Base-by-base conservation (phyloP, 2,888 invertebrate genomes). In the Oxycera nigricornis region DNA sequence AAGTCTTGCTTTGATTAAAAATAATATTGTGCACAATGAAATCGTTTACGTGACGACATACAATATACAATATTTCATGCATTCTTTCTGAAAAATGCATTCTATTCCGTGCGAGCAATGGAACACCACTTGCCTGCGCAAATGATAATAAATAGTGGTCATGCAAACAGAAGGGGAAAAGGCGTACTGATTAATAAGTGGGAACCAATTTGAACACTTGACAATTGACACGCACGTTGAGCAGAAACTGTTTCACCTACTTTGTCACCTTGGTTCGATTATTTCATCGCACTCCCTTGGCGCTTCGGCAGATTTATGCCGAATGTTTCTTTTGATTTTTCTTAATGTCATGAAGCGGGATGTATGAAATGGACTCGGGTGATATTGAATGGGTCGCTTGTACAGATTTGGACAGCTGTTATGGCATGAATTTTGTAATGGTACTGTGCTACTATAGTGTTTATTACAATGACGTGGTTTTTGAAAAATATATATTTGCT, bases 331-430 rank as follows among this genome's bases (percentile, higher is more conserved):
- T 65, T 78, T 78, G 39, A 78, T 24, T 76, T 76, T 76, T 57
- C 78, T 67, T 52, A 76, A 39, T 17, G 78, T 78, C 76, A 78
- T 76, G 55, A 75, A 75, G 31, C 75, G 73, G 14, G 76, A 76
- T 20, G 76, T 73, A 67, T 76, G 77, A 68, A 65, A 76, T 24
- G 77, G 77, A 50, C 76, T 77, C 22, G 61, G 72, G 59, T 74
- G 67, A 61, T 35, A 30, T 30, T 20, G 50, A n/a, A 24, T 30
- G 4, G 39, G 22, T 20, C 26, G 26, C 35, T 74, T 24, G 39
- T 73, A 35, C 4, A 86, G 77, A 79, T 86, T 83, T 65, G 85
- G 86, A 77, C 85, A 86, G 77, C 86, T 86, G 77, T 82, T 78
- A 61, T 76, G 73, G 41, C 30, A 74, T n/a, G 59, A 11, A 73